A percentile compares a stretch with the other conserved stretches of the same genome.
These are phyloP conservation scores for Novumbra hubbsi DNA, from an alignment of 2,797 vertebrate genomes.

Conservation along the genomic window DNA sequence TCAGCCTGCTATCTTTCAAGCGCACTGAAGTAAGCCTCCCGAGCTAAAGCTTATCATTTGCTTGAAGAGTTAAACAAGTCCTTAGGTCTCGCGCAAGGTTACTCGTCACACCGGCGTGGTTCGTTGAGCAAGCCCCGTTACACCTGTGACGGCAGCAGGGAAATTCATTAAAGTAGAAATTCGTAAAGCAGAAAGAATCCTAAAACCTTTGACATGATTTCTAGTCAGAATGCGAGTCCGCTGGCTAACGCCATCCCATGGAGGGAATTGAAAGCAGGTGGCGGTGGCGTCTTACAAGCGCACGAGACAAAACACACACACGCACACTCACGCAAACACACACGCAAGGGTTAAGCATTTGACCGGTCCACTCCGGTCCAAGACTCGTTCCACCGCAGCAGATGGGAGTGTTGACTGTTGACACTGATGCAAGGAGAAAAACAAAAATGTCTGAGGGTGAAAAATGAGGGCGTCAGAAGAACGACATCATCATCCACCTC, in stretches of 20 bases:
- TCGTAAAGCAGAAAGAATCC: background rate
- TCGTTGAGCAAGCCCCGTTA: background rate
- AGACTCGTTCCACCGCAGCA: slow-evolving; percentile 44
- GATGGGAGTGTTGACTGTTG: slow-evolving; percentile 65
- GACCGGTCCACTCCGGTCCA: slow-evolving; percentile 38
- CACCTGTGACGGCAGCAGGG: background rate
- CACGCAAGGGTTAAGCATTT: slow-evolving; percentile 42
- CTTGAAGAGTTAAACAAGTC: background rate
- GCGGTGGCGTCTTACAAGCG: background rate
- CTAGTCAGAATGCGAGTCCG: background rate
- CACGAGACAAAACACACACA: background rate
- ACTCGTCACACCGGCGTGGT: background rate
- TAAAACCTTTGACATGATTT: background rate
- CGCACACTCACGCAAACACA: too few species aligned
- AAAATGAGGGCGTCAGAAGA: slow-evolving; percentile 64
- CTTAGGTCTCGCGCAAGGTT: background rate
- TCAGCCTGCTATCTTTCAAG: background rate
- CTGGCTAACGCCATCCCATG: background rate
- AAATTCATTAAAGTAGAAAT: background rate
- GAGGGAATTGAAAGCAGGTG: background rate
- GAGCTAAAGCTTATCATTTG: background rate
- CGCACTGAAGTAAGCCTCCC: background rate
- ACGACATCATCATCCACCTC: slow-evolving; percentile 73
- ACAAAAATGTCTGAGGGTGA: slow-evolving; percentile 76
- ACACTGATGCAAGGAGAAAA: slow-evolving; percentile 69